A percentile compares a stretch with the other conserved stretches of the same genome.
phyloP scores from a whole-genome alignment of 2,888 invertebrate genomes.

The Homarus gammarus region DNA sequence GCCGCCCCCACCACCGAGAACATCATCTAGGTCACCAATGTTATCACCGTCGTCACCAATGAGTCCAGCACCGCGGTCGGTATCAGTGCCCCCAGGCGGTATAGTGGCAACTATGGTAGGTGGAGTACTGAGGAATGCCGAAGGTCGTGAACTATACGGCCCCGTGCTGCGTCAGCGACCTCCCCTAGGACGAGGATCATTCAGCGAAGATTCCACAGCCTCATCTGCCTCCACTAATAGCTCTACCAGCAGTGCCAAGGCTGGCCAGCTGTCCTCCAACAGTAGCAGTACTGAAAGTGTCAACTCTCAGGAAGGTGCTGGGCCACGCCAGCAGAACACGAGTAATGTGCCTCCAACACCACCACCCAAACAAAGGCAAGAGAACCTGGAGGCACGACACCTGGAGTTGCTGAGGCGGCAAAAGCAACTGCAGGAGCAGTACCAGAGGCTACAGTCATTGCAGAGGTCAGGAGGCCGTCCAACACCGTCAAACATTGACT shows the following conservation, averaged over 20 bases:
- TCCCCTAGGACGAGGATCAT: constrained; percentile 70
- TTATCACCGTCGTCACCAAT: constrained; percentile 89
- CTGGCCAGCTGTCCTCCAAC: constrained; percentile 81
- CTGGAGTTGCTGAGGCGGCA: constrained; percentile 93
- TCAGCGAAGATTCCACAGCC: constrained; percentile 74
- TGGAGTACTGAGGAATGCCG: constrained; percentile 68
- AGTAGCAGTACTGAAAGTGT: constrained; percentile 88
- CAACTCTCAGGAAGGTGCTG: constrained; percentile 85
- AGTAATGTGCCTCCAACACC: constrained; percentile 65
- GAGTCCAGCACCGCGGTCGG: constrained; percentile 80
- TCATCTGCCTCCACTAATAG: constrained; percentile 73
- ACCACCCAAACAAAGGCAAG: constrained; percentile 77
- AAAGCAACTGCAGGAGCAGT: constrained; percentile 93
- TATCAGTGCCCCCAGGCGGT: constrained; percentile 54
- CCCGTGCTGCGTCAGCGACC: constrained; percentile 71
- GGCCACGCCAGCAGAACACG: constrained; percentile 79
- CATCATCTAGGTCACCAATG: constrained; percentile 91
- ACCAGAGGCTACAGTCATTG: constrained; percentile 91
- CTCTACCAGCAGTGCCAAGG: constrained; percentile 69
- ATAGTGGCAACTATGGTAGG: constrained; percentile 53
- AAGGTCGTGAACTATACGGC: constrained; percentile 69
- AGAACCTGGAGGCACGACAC: constrained; percentile 88
- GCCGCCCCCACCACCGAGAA: constrained; percentile 95
- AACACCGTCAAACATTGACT: constrained; percentile 63
- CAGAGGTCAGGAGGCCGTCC: constrained; percentile 80